These are phyloP conservation scores for Thalpophila matura DNA, from an alignment of 2,888 invertebrate genomes.

Conservation along the genomic window DNA sequence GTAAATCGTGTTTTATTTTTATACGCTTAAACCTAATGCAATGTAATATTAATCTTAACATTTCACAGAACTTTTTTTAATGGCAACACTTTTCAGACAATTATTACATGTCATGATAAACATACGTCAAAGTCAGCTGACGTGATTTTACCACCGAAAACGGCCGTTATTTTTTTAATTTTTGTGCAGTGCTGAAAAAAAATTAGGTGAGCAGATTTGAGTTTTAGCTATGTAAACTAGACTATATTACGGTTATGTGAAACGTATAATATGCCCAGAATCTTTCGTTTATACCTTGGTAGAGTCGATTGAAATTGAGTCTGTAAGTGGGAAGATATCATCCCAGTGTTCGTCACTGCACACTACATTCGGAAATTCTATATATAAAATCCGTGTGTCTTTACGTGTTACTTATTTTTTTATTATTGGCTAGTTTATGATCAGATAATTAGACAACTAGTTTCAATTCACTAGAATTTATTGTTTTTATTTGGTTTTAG, in stretches of 20 bases:
- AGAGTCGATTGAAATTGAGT: constrained; percentile 23
- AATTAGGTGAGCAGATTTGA: constrained; percentile 19
- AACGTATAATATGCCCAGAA: constrained; percentile 21
- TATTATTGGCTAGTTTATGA: constrained; percentile 2
- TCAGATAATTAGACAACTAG: constrained; percentile 15
- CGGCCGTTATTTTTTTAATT: constrained; percentile 1
- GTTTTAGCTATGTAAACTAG: constrained; percentile 19
- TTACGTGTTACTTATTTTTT: background rate
- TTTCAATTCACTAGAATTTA: constrained; percentile 7
- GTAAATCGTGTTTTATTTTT: constrained; percentile 13
- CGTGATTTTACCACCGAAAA: constrained; percentile 1
- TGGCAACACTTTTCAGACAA: constrained; percentile 23
- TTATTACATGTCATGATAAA: constrained; percentile 12
- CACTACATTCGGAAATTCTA: constrained; percentile 15
- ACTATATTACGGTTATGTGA: constrained; percentile 15
- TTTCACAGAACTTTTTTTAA: constrained; percentile 9
- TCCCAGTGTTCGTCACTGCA: constrained; percentile 23
- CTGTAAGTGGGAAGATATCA: constrained; percentile 24
- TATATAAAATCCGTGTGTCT: constrained; percentile 8
- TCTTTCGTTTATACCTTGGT: constrained; percentile 17
- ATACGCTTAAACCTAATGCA: constrained; percentile 18
- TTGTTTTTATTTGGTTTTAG: constrained; percentile 9
- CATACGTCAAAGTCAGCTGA: constrained; percentile 14
- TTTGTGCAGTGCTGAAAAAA: constrained; percentile 17
- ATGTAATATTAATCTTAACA: constrained; percentile 16